Conservation (phyloP, 2,888 invertebrate genomes). For the Odontocerum albicorne region DNA sequence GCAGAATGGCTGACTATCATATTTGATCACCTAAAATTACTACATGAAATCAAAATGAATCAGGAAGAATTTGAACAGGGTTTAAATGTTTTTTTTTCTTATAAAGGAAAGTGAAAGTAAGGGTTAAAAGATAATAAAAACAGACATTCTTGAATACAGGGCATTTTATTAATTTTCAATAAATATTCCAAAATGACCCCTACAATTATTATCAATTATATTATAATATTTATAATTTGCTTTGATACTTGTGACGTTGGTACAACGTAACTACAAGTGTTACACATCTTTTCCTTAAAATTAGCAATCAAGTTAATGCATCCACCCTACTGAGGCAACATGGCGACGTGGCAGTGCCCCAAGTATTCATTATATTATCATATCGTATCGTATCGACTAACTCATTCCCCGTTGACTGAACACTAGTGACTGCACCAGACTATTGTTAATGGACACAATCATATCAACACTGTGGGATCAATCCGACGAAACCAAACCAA, state of each 20-base stretch:
- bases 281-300: slow-evolving; percentile 33
- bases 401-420: not conserved
- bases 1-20: too few relatives aligned
- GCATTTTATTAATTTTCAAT: slow-evolving; percentile 38
- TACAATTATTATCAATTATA: slow-evolving; percentile 35
- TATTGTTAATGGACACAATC: not conserved
- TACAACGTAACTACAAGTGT: slow-evolving; percentile 38
- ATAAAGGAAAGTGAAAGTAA: too few relatives aligned
- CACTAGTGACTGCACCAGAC: not conserved
- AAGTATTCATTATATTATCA: too few relatives aligned
- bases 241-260: slow-evolving; percentile 38
- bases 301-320: slow-evolving; percentile 35
- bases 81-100: too few relatives aligned
- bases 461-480: too few relatives aligned
- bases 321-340: not conserved
- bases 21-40: too few relatives aligned
- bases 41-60: too few relatives aligned
- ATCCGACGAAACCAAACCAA: too few relatives aligned
- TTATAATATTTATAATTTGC: slow-evolving; percentile 36
- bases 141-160: slow-evolving; percentile 34
- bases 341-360: not conserved
- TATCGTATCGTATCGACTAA: not conserved
- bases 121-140: too few relatives aligned
- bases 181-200: slow-evolving; percentile 38
- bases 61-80: too few relatives aligned